Conservation (phyloP, 2,113 vertebrate species). For the Tragelaphus strepsiceros region DNA sequence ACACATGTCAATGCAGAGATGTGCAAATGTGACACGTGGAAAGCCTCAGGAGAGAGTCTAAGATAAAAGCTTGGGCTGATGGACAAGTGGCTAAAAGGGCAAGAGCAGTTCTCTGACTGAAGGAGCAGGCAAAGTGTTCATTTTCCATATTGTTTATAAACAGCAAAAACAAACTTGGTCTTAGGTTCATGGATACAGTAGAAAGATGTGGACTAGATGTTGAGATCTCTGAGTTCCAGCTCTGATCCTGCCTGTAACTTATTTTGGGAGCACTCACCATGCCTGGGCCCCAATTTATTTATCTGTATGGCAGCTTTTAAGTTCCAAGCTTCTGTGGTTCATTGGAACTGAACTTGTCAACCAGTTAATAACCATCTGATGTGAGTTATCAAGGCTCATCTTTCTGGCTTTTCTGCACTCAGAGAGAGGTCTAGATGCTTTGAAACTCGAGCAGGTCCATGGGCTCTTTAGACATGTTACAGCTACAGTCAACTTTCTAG, state of each 20-base stretch:
- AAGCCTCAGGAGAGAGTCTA: neutral
- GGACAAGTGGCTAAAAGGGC: neutral
- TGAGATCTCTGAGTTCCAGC: neutral
- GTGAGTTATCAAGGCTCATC: neutral
- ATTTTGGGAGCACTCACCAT: neutral
- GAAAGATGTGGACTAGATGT: neutral
- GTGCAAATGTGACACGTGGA: neutral
- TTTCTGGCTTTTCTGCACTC: neutral
- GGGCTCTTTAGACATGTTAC: neutral
- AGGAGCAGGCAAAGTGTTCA: neutral
- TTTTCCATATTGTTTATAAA: slow-evolving; percentile 21
- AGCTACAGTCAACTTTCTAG: neutral
- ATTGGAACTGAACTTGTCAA: neutral
- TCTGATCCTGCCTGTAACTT: neutral
- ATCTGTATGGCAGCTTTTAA: neutral
- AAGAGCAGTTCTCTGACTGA: neutral
- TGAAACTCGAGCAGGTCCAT: neutral
- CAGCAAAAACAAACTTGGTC: neutral
- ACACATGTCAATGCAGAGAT: slow-evolving; percentile 34
- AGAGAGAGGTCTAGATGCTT: neutral
- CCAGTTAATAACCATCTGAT: neutral
- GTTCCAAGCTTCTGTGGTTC: neutral
- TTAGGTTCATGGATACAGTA: neutral
- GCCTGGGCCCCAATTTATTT: neutral
- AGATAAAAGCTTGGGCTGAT: slow-evolving; percentile 12